phyloP scores from a whole-genome alignment of 2,888 invertebrate genomes.

The Himalopsyche kuldschensis region DNA sequence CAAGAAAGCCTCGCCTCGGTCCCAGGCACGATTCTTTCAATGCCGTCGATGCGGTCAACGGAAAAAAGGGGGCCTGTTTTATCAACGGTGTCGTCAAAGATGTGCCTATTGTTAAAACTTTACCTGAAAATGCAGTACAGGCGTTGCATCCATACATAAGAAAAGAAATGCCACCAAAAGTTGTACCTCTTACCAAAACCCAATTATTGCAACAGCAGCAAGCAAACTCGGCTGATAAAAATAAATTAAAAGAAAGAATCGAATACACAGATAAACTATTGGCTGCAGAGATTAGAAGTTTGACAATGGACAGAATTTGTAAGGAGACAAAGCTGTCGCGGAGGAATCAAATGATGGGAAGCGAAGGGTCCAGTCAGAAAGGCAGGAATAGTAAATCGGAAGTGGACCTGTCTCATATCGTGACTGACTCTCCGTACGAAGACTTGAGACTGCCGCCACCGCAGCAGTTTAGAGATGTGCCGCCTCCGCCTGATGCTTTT shows the following conservation, averaged over 20 bases:
- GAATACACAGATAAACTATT: constrained; percentile 57
- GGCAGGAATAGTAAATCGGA: constrained; percentile 62
- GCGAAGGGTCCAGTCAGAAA: constrained; percentile 40
- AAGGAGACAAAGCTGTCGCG: constrained; percentile 46
- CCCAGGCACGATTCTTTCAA: constrained; percentile 36
- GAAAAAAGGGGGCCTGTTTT: constrained; percentile 29
- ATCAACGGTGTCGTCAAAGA: constrained; percentile 36
- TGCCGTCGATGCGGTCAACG: constrained; percentile 28
- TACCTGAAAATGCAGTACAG: constrained; percentile 41
- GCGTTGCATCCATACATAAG: constrained; percentile 54
- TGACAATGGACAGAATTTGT: constrained; percentile 52
- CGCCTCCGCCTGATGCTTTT: constrained; percentile 76
- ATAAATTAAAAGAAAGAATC: constrained; percentile 53
- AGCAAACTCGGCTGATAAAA: constrained; percentile 3
- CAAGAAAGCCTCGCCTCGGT: constrained; percentile 28
- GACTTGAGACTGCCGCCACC: constrained; percentile 76
- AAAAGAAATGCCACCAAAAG: constrained; percentile 51
- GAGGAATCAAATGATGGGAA: constrained; percentile 30
- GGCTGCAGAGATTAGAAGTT: constrained; percentile 56
- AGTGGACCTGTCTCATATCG: constrained; percentile 59
- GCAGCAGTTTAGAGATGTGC: constrained; percentile 80
- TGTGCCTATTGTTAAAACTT: constrained; percentile 13
- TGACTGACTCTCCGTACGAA: constrained; percentile 67
- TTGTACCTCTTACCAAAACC: constrained; percentile 43
- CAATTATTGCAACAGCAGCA: constrained; percentile 45